Base-by-base conservation (phyloP, 2,888 invertebrate genomes). In the Theretra japonica region DNA sequence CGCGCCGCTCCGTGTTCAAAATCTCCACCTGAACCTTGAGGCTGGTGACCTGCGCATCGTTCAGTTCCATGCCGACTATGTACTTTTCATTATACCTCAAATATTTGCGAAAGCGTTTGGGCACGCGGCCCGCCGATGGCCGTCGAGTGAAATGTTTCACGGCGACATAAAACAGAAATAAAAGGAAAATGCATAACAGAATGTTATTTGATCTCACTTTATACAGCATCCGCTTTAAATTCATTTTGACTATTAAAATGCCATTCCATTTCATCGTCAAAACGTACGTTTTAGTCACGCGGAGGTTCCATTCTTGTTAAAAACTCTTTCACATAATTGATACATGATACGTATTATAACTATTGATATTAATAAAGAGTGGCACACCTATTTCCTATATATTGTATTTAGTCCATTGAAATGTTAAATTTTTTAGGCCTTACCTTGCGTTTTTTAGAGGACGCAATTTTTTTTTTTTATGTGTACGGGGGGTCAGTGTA, bases 1-100 rank as follows among this genome's bases (percentile, higher is more conserved):
- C 77, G 53, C 82, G 74, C 4, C 75, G 76, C 68, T 79, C 76
- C 11, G 25, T 68, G 73, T 88, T 87, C 7, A 79, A 30, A 48
- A 74, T 70, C 17, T 78, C 78, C 8, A 86, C n/a, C 15, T 73
- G 75, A 4, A n/a, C 68, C 57, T 72, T 70, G 23, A 84, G 73
- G 41, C 69, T 59, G 19, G 70, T 69, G 3, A 77, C 48, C 48
- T 81, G 73, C 2, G 57, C 68, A 8, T 62, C 65, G 19, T 56
- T 73, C 60, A 76, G 53, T 6, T 50, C 23, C 17, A 25, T 6
- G 7, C 30, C 33, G 11, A 75, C 30, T 21, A 25, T 70, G 15
- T 74, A 53, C n/a, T 70, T 58, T 41, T 77, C 73, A 8, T 74
- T 72, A 28, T 77, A 74, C 57, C 57, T 70, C 25, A 81, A 28